Percentiles rank a stretch among this genome's conserved stretches.
phyloP scores from a whole-genome alignment of 2,888 invertebrate genomes.

The Atethmia centrago region DNA sequence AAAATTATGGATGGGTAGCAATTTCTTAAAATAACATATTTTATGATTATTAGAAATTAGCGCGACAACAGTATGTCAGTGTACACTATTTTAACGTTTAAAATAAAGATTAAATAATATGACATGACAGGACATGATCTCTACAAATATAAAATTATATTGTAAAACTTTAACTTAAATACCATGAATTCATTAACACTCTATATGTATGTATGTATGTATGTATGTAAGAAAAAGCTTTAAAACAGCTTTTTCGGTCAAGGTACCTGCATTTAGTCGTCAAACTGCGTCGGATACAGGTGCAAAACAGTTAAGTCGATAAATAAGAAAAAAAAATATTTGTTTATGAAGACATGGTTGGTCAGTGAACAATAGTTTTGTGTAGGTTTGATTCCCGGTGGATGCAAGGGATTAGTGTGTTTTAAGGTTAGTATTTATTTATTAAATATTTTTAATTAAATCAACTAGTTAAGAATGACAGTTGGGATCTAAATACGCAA shows the following conservation, averaged over 20 bases:
- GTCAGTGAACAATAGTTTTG: background rate
- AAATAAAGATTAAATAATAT: no score
- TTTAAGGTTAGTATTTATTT: slow-evolving; percentile 15
- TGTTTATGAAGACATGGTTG: background rate
- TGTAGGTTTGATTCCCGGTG: background rate
- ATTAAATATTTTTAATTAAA: no score
- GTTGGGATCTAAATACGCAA: no score
- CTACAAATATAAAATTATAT: no score
- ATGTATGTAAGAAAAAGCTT: slow-evolving; percentile 1
- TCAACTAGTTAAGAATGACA: no score
- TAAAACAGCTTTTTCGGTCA: slow-evolving; percentile 15
- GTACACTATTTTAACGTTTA: no score
- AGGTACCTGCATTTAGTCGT: slow-evolving; percentile 8
- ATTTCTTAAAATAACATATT: no score
- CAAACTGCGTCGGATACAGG: background rate
- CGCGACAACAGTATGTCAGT: no score
- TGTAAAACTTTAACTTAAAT: no score
- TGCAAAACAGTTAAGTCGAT: background rate
- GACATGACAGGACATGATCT: no score
- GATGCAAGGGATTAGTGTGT: background rate
- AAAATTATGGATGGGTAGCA: no score
- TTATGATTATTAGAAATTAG: no score
- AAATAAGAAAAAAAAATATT: background rate
- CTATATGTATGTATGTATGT: background rate
- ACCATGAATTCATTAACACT: background rate